phyloP scores from a whole-genome alignment of 2,113 vertebrate genomes.

The Hemiscyllium ocellatum region DNA sequence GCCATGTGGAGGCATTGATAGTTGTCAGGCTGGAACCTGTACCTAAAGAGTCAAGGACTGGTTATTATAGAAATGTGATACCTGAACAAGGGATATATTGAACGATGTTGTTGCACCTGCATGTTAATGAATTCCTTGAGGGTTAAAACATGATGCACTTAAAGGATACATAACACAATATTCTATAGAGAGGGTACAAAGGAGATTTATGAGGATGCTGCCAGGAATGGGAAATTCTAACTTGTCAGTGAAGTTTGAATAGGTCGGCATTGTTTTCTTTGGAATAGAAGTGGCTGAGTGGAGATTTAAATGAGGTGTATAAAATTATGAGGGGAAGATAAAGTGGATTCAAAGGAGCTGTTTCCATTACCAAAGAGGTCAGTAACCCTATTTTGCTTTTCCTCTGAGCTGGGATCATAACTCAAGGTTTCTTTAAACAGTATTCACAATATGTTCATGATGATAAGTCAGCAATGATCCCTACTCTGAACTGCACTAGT shows the following conservation, averaged over 20 bases:
- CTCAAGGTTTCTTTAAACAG: too few species aligned
- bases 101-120: slow-evolving; percentile 23
- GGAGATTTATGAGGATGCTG: not conserved
- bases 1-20: not conserved
- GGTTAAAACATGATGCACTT: not conserved
- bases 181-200: not conserved
- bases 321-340: not conserved
- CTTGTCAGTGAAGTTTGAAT: too few species aligned
- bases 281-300: too few species aligned
- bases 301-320: not conserved
- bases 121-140: not conserved
- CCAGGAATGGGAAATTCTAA: not conserved
- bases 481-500: too few species aligned
- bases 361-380: not conserved
- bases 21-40: slow-evolving; percentile 19
- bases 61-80: slow-evolving; percentile 31
- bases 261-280: too few species aligned
- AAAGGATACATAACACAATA: not conserved
- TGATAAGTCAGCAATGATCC: too few species aligned
- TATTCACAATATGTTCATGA: too few species aligned
- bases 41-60: not conserved
- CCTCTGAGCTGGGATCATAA: too few species aligned
- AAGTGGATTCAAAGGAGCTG: not conserved
- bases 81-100: not conserved
- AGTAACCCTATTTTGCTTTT: not conserved